Evolutionary conservation across 2,113 vertebrate genomes (phyloP), one percentile per base, ranked within the genome.

Genomic region (Picathartes gymnocephalus): DNA sequence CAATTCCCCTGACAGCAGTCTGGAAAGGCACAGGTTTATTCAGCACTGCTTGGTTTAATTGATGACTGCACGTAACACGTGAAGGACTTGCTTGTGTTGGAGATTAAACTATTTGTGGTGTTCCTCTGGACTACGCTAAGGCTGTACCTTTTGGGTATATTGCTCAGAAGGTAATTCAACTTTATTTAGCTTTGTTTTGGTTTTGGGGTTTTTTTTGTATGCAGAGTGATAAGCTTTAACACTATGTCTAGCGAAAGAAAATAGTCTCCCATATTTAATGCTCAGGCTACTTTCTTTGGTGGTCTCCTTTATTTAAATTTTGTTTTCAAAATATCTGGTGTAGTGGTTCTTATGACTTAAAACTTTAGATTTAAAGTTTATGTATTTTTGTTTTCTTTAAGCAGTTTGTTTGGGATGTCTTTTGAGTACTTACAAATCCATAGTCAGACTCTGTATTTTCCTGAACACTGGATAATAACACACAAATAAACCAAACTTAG

Each of bases 221-320:
- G 58, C 8, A 39, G 20, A 5, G 11, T 93, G 24, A 69, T 80
- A 69, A 80, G 8, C n/a, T 69, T 61, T 76, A 85, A 81, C 48
- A 45, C 27, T 61, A 44, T 23, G 12, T 92, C 74, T 23, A 91
- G 69, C 56, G 12, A 76, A 90, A 81, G 11, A 81, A 48, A 20
- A 6, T n/a, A 27, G 31, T 90, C 45, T 81, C 70, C 61, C 73
- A 56, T 95, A 89, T 92, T 85, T 91, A 82, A 85, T 50, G 19
- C 71, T 88, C 56, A 82, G 31, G 27, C 92, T 96, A 68, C 13
- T 71, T 84, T 87, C 37, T 95, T 96, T 93, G 70, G 72, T 95
- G 61, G 85, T 88, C 39, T 48, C 39, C 60, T 44, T 70, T 70
- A 71, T 74, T 92, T 94, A 86, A 6, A 70, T 48, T 79, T 88